Base-by-base conservation (phyloP, 1,140 invertebrate genomes). In the Zeugodacus cucurbitae region DNA sequence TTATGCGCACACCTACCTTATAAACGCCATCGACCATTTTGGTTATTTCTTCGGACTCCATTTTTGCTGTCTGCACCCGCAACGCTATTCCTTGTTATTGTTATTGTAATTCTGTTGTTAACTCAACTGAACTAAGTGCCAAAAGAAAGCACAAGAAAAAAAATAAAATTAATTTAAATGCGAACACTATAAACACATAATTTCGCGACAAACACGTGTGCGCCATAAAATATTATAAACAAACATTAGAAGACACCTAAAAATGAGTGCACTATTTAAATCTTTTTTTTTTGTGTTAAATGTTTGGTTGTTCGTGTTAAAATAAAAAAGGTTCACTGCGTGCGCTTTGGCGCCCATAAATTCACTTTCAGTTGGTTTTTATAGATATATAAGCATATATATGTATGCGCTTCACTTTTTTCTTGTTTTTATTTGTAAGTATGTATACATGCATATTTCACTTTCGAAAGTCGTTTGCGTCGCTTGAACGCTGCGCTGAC, bases 21-120 rank as follows among this genome's bases (percentile, higher is more conserved):
- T 98, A 97, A 91, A 97, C 97, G 90, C 97, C 97, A 94, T 98
- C 97, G 90, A 98, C 97, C 90, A 97, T 96, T 95, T 97, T 97
- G 90, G 97, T 97, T 90, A 98, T 96, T 94, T 98, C 97, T 94
- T 97, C 97, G 90, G 96, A 97, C 94, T 97, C 97, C 97, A 98
- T 97, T 48, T 82, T 82, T 44, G 74, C 74, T 48, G 20, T 22
- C n/a, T 82, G 6, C 74, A 82, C 89, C 87, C 89, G 82, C n/a
- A 26, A 4, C 10, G 4, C 4, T 57, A 57, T 20, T 67, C 14
- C 62, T 85, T 62, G 20, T 62, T 88, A 6, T 88, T 88, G 54
- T 87, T 87, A 67, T 87, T 70, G 59, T 70, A 26, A 70, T 37
- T 87, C 59, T 59, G 48, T 32, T 59, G 57, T 3, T 14, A 87